Percentiles rank a stretch among this genome's conserved stretches.
Conservation (phyloP, 2,888 invertebrate genomes). For the Cinara cedri region DNA sequence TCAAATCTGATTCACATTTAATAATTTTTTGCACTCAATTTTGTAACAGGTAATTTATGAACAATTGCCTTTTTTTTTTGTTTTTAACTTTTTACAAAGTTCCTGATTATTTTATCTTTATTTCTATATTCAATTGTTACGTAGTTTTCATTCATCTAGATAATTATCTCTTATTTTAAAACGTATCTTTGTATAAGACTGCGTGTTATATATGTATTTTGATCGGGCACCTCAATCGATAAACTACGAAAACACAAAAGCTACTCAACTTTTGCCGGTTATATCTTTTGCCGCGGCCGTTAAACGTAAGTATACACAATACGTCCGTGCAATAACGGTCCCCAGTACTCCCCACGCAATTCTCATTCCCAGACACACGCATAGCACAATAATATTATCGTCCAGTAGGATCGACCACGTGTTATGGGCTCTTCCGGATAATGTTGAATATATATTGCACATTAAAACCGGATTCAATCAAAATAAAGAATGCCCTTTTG, state of each 20-base stretch:
- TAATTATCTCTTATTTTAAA: no score
- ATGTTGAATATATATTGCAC: conserved; percentile 51
- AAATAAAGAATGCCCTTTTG: conserved; percentile 19
- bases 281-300: background rate
- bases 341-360: conserved; percentile 1
- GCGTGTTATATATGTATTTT: background rate
- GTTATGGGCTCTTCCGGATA: conserved; percentile 21
- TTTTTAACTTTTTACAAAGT: no score
- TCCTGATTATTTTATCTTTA: no score
- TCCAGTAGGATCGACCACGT: conserved; percentile 26
- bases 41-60: no score
- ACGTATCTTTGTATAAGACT: no score
- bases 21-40: no score
- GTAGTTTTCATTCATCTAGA: no score
- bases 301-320: background rate
- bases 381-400: conserved; percentile 33
- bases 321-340: background rate
- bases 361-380: conserved; percentile 10
- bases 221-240: background rate
- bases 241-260: background rate
- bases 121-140: no score
- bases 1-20: no score
- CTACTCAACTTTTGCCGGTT: background rate
- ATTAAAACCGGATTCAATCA: conserved; percentile 49
- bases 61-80: no score